Percentiles rank a stretch among this genome's conserved stretches.
Evolutionary conservation across 1,140 invertebrate genomes (phyloP).

Genomic region (Heliconius hermathena): DNA sequence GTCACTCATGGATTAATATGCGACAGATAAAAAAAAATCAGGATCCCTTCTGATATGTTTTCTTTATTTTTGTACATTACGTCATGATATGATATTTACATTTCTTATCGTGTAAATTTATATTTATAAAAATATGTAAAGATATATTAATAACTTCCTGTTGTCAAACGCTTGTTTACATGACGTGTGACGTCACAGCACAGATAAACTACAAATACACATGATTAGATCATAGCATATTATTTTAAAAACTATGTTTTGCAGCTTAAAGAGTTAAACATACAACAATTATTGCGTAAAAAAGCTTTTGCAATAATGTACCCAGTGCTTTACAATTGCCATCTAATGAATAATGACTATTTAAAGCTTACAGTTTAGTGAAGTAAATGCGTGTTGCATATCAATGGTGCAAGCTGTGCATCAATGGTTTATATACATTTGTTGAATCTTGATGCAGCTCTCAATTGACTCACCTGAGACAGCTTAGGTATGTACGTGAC

Average conservation of each 20-base stretch:
- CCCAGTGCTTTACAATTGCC: background rate
- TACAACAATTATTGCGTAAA: background rate
- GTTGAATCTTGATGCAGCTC: slow-evolving; percentile 17
- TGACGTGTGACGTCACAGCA: background rate
- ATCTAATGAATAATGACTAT: background rate
- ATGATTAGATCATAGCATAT: background rate
- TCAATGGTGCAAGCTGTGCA: slow-evolving; percentile 20
- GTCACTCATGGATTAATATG: background rate
- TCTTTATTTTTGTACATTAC: background rate
- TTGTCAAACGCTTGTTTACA: background rate
- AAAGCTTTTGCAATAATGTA: background rate
- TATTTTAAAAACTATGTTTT: background rate
- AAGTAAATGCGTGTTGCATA: background rate
- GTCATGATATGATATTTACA: too few species aligned
- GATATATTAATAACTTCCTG: background rate
- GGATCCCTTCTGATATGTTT: background rate
- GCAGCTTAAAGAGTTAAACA: too few species aligned
- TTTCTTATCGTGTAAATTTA: too few species aligned
- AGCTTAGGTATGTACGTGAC: slow-evolving; percentile 70
- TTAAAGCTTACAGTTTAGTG: background rate
- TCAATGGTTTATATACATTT: slow-evolving; percentile 39
- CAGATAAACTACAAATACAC: background rate
- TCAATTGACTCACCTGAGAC: slow-evolving; percentile 68
- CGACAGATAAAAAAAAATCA: background rate
- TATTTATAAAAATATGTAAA: too few species aligned